These are phyloP conservation scores for Entomobrya multifasciata DNA, from an alignment of 2,888 invertebrate genomes.

Conservation along the genomic window DNA sequence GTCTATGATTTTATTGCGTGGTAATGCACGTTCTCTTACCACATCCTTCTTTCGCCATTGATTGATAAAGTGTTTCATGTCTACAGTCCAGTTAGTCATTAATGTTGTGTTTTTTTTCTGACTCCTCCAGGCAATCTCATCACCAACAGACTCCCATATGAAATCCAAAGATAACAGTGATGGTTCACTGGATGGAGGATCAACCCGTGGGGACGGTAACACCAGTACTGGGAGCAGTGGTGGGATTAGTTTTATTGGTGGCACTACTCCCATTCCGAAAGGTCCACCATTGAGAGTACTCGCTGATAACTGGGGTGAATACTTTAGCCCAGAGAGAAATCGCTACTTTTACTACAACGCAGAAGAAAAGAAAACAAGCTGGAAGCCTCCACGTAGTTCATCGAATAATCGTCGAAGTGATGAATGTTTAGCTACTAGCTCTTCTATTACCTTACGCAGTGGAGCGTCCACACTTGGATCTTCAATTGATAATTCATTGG, in stretches of 20 bases:
- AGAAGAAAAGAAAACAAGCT: slow-evolving; percentile 76
- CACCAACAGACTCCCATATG: slow-evolving; percentile 51
- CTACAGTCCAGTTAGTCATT: background rate
- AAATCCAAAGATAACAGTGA: slow-evolving; percentile 71
- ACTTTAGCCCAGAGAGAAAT: slow-evolving; percentile 69
- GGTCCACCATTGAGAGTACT: slow-evolving; percentile 73
- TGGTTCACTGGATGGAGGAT: slow-evolving; percentile 63
- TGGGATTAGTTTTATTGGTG: slow-evolving; percentile 21
- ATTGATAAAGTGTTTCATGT: background rate
- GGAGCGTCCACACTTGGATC: slow-evolving; percentile 74
- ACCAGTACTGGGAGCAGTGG: slow-evolving; percentile 7
- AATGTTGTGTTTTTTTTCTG: background rate
- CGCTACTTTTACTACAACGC: slow-evolving; percentile 78
- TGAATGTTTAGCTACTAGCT: slow-evolving; percentile 72
- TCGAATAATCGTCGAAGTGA: slow-evolving; percentile 72
- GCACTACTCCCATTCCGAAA: slow-evolving; percentile 52
- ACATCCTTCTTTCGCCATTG: no score
- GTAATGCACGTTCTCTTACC: no score
- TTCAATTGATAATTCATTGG: slow-evolving; percentile 75
- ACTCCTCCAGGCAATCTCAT: slow-evolving; percentile 5
- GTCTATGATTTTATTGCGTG: no score
- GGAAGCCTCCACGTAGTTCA: slow-evolving; percentile 79
- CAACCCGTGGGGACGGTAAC: background rate
- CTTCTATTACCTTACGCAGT: slow-evolving; percentile 64
- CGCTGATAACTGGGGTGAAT: slow-evolving; percentile 78